These are phyloP conservation scores for Centropus unirufus DNA, from an alignment of 2,113 vertebrate genomes.

Conservation along the genomic window DNA sequence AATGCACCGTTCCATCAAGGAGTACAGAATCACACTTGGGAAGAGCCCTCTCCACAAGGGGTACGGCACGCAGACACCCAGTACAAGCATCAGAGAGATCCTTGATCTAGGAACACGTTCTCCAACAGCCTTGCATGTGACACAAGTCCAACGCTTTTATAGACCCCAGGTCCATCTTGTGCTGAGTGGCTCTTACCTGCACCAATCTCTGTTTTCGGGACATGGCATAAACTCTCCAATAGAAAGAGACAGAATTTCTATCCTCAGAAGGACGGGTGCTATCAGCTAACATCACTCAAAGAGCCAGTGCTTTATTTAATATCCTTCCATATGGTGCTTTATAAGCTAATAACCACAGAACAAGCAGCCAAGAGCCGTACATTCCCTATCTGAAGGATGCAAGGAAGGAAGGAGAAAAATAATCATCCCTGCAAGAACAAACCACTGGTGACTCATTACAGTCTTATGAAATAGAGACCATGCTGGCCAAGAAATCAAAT, in stretches of 20 bases:
- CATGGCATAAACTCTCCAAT: fast-evolving
- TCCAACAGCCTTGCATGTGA: background rate
- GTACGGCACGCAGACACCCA: too few relatives aligned
- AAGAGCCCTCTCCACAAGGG: background rate
- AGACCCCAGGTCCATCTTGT: background rate
- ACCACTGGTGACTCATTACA: background rate
- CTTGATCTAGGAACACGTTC: fast-evolving
- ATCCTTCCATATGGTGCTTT: background rate
- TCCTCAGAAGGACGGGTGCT: background rate
- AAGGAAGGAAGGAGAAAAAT: background rate
- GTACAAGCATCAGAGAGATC: background rate
- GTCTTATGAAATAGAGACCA: background rate
- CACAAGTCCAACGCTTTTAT: background rate
- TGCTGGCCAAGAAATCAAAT: background rate
- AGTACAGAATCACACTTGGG: background rate
- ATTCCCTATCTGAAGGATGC: background rate
- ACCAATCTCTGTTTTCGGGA: background rate
- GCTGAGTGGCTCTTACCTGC: background rate
- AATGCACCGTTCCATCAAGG: background rate
- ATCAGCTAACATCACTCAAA: background rate
- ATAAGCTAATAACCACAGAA: background rate
- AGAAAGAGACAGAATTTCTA: background rate
- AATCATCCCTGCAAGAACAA: background rate
- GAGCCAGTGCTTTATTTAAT: background rate
- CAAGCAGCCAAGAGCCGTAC: background rate